Base-by-base conservation (phyloP, 2,797 vertebrate genomes). In the Sardinella longiceps region DNA sequence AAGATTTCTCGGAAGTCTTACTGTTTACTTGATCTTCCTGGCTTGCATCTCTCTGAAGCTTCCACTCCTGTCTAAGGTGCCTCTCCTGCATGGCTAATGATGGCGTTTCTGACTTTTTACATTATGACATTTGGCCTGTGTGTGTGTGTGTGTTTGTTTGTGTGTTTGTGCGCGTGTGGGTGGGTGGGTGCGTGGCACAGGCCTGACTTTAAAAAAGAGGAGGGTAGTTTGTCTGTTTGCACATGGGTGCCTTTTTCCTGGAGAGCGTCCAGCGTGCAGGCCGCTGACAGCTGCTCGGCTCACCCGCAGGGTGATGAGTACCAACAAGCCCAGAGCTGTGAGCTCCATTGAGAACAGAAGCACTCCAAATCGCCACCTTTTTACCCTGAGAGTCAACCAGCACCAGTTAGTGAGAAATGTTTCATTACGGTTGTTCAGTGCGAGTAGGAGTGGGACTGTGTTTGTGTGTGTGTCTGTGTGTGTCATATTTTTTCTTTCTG, bases 231-330 rank as follows among this genome's bases (percentile, higher is more conserved):
- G 70, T 77, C 70, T 77, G 70, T 77, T 37, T 20, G 15, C 70
- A n/a, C 33, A 43, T 43, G 70, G 70, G 88, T 87, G 88, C 89
- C 83, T 90, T 86, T 90, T 90, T 91, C 85, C 89, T 90, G 91
- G 92, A 93, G 88, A 90, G 89, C 86, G 80, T 93, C 91, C 91
- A 93, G 88, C 86, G 91, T 88, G 88, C 88, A 91, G 89, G 86
- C 90, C 90, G 87, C 88, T 91, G 90, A 92, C 90, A 93, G 92
- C 92, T 91, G 91, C 85, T 91, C 82, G 81, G 85, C 87, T 89
- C 28, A 43, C 33, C 70, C 37, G 1, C 70, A 39, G 70, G 70
- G 70, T 43, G 37, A 77, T 77, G 37, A 77, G 70, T 20, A 77
- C 33, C 70, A 77, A 77, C 70, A 77, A 77, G 70, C 70, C 70